Base-by-base conservation (phyloP, 2,888 invertebrate species). In the Petrophora chlorosata region DNA sequence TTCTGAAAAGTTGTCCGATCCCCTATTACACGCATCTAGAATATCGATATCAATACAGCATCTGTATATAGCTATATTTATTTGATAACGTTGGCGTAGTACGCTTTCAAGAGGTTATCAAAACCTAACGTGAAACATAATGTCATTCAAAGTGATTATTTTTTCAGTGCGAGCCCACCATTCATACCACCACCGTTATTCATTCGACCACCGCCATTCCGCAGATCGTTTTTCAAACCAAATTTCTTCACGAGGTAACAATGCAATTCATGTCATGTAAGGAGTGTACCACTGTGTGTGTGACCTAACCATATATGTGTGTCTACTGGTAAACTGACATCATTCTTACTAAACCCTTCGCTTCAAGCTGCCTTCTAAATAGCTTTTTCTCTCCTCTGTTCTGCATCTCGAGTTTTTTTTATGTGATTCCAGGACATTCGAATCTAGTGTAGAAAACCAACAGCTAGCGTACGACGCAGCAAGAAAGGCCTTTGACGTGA, bases 401-500 rank as follows among this genome's bases (percentile, higher is more conserved):
- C 5, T 30, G 13, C 28, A 29, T 42, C 17, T 56, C 22, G 51
- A 35, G 25, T 36, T 28, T 10, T 48, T 52, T 29, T 67, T 61
- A 50, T 62, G 53, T 79, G 50, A 54, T 76, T 83, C 54, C 88
- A 89, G 89, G 81, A 74, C 71, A 36, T 86, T 86, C 66, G 60
- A 72, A 66, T 57, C 71, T 14, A 79, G 81, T 65, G 49, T 78
- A 48, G 77, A 79, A 44, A 78, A 72, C 55, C 89, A 87, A 61
- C 75, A 61, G 44, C 66, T 78, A 56, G 88, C 89, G 34, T 72
- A 73, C 54, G 64, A 79, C 54, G 84, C 88, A 8, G 88, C 90
- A 22, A 77, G 68, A 43, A 85, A 83, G 67, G 87, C 90, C 26
- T 90, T 70, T 67, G 85, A 86, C 57, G 56, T 83, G 58, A 79